Percentiles rank a stretch among this genome's conserved stretches.
Evolutionary conservation across 2,888 invertebrate species (phyloP).

Genomic region (Aspidiotus rigidus): DNA sequence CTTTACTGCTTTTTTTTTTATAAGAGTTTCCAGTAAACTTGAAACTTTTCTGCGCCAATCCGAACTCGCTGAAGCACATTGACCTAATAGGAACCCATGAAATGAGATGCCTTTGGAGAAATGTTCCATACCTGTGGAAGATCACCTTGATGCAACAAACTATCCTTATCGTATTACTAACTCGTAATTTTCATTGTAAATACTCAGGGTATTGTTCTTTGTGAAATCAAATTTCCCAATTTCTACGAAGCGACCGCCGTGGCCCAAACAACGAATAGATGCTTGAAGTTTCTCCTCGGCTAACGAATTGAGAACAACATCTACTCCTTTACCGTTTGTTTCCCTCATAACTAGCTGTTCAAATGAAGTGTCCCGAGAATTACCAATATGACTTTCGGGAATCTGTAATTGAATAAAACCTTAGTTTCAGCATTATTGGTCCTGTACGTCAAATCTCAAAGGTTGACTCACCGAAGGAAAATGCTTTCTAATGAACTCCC

Average conservation of each 20-base stretch:
- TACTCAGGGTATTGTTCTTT: constrained; percentile 53
- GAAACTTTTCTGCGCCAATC: too few relatives aligned
- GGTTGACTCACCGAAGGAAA: constrained; percentile 46
- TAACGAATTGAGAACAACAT: constrained; percentile 82
- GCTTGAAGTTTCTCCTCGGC: constrained; percentile 82
- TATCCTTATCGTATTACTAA: too few relatives aligned
- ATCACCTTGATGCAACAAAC: constrained; percentile 35
- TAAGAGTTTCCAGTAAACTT: too few relatives aligned
- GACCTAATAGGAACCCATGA: constrained; percentile 66
- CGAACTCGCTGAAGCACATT: too few relatives aligned
- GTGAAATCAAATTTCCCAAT: constrained; percentile 78
- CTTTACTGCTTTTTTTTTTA: constrained; percentile 56
- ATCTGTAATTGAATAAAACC: constrained; percentile 43
- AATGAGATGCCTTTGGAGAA: constrained; percentile 65
- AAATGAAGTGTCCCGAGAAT: constrained; percentile 77
- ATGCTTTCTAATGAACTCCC: constrained; percentile 51
- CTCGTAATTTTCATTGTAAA: too few relatives aligned
- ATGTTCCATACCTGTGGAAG: constrained; percentile 49
- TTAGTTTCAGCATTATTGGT: background rate
- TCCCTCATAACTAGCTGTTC: constrained; percentile 70
- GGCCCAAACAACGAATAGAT: constrained; percentile 53
- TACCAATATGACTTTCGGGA: constrained; percentile 62
- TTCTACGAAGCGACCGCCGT: constrained; percentile 64
- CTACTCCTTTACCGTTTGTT: constrained; percentile 80
- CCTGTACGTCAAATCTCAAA: background rate